These are phyloP conservation scores for Zophobas morio DNA, from an alignment of 1,140 invertebrate species.

Conservation along the genomic window DNA sequence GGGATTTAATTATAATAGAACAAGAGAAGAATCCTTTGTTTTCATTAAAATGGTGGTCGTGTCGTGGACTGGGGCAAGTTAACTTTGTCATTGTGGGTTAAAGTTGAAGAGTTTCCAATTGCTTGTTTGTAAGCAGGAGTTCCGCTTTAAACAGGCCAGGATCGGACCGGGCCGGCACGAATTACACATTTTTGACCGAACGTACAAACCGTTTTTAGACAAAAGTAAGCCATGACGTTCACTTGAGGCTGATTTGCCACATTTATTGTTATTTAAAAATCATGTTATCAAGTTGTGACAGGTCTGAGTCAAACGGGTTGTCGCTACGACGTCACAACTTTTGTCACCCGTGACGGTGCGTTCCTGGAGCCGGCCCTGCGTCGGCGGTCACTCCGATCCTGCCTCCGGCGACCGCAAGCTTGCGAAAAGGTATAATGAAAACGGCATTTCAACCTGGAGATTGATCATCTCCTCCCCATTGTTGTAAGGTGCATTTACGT, in stretches of 20 bases:
- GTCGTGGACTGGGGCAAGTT: constrained; percentile 19
- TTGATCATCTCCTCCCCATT: constrained; percentile 13
- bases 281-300: too few species aligned
- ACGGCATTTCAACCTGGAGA: constrained; percentile 5
- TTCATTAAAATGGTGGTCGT: constrained; percentile 19
- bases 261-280: too few species aligned
- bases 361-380: too few species aligned
- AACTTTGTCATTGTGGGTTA: constrained; percentile 34
- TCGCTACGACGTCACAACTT: too few species aligned
- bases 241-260: too few species aligned
- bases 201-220: too few species aligned
- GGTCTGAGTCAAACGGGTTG: too few species aligned
- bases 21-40: constrained; percentile 37
- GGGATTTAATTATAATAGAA: constrained; percentile 31
- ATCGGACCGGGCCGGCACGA: too few species aligned
- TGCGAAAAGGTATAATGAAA: constrained; percentile 21
- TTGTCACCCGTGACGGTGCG: too few species aligned
- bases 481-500: not conserved
- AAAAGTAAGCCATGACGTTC: too few species aligned
- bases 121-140: not conserved
- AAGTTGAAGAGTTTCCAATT: constrained; percentile 28
- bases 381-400: not conserved
- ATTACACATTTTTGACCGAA: too few species aligned
- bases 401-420: not conserved
- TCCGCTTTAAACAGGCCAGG: too few species aligned